phyloP scores from a whole-genome alignment of 2,113 vertebrate species.

The Chamaea fasciata region DNA sequence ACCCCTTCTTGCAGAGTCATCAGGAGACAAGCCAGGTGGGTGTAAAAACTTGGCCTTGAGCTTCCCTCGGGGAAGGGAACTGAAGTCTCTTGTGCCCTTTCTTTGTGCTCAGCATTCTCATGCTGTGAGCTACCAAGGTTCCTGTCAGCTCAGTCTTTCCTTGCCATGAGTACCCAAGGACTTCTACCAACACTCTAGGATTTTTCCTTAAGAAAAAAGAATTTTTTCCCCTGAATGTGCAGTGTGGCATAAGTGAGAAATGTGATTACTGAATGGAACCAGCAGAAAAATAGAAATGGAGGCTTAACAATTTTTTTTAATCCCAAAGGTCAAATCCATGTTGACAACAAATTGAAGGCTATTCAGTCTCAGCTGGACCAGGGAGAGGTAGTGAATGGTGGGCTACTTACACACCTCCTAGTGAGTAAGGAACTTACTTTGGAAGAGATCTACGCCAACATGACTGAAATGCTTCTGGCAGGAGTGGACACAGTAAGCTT shows the following conservation, averaged over 20 bases:
- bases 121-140: neutral
- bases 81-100: neutral
- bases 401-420: slow-evolving; percentile 85
- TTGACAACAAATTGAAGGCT: slow-evolving; percentile 79
- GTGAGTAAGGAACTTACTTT: slow-evolving; percentile 82
- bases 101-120: neutral
- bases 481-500: slow-evolving; percentile 87
- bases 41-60: neutral
- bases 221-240: neutral
- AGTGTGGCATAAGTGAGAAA: neutral
- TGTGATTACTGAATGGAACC: neutral
- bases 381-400: slow-evolving; percentile 79
- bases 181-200: neutral
- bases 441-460: slow-evolving; percentile 91
- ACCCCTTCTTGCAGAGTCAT: neutral
- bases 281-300: neutral
- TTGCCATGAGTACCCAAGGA: neutral
- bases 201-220: neutral
- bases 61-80: neutral
- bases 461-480: slow-evolving; percentile 92
- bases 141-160: neutral
- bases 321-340: slow-evolving; percentile 83
- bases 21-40: neutral
- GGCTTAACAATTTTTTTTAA: neutral
- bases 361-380: slow-evolving; percentile 75